Evolutionary conservation across 2,113 vertebrate species (phyloP), one percentile per base, ranked within the genome.

Genomic region (Poecilia latipinna): DNA sequence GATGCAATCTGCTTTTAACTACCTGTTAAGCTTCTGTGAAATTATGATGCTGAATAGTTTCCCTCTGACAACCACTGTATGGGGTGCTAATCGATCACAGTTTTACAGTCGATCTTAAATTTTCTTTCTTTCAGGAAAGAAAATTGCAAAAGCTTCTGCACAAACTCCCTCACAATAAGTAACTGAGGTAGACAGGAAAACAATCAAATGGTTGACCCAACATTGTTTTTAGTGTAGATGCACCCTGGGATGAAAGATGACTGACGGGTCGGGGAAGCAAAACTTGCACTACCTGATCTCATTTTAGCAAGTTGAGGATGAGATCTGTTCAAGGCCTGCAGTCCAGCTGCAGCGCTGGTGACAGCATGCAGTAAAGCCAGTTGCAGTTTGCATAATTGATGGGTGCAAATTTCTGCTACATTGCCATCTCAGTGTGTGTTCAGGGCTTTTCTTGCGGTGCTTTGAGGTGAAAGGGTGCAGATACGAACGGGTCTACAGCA

Each of bases 391-490:
- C 88, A 82, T 83, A 82, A 73, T 71, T 82, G 4, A 77, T 73
- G 32, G 74, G 61, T 4, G 64, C 73, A 1, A 42, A 68, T 31
- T 42, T 68, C 51, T 37, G 12, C 69, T 11, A 44, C 44, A 33
- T 64, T n/a, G 51, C 64, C 31, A 24, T 42, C 17, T 29, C 62
- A 51, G 72, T 61, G 3, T 63, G 70, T 28, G 0, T 33, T 96
- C 91, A 99, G 84, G 95, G 96, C 90, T 98, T 98, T 84, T 96
- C 96, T 84, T 96, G 96, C 2, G 94, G 94, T 0, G 93, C 94
- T 93, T 96, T 99, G 65, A 96, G 91, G 91, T 97, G 96, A 84
- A 99, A 99, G 42, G 98, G 98, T 0, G 98, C 97, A 0, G 96
- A 95, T 62, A 97, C 84, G 24, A 99, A 99, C 0, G 98, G 98